Evolutionary conservation across 2,888 invertebrate genomes (phyloP).

Genomic region (Crematogaster levior): DNA sequence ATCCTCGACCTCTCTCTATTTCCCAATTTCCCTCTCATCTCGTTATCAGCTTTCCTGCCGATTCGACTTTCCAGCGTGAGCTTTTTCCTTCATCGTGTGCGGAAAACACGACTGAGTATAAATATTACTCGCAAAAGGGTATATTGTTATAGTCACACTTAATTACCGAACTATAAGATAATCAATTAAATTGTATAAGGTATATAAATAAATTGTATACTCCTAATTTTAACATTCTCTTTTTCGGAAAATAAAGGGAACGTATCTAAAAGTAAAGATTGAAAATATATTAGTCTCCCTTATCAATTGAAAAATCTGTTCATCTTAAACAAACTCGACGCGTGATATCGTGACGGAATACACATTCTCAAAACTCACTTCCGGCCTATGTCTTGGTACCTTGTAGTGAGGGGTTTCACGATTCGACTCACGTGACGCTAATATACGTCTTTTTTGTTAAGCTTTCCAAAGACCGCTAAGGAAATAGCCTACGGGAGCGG

Average conservation of each 20-base stretch:
- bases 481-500: slow-evolving; percentile 29
- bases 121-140: neutral
- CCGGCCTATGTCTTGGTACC: neutral
- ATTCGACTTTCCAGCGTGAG: neutral
- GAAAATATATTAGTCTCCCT: neutral
- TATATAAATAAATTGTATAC: no score
- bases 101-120: neutral
- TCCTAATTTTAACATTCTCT: neutral
- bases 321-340: slow-evolving; percentile 7
- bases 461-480: slow-evolving; percentile 20
- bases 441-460: slow-evolving; percentile 40
- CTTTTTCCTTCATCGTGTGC: neutral
- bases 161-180: neutral
- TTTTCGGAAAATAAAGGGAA: neutral
- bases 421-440: slow-evolving; percentile 36
- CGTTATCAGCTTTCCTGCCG: neutral
- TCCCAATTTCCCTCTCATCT: slow-evolving; percentile 28
- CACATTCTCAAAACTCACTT: slow-evolving; percentile 25
- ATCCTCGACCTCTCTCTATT: slow-evolving; percentile 51
- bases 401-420: neutral
- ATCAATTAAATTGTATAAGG: neutral
- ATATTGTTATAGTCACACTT: neutral
- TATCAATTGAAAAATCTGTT: slow-evolving; percentile 14
- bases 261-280: neutral
- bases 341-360: slow-evolving; percentile 1